phyloP scores from a whole-genome alignment of 1,140 invertebrate species.

The Thalassaphorura encarpata region DNA sequence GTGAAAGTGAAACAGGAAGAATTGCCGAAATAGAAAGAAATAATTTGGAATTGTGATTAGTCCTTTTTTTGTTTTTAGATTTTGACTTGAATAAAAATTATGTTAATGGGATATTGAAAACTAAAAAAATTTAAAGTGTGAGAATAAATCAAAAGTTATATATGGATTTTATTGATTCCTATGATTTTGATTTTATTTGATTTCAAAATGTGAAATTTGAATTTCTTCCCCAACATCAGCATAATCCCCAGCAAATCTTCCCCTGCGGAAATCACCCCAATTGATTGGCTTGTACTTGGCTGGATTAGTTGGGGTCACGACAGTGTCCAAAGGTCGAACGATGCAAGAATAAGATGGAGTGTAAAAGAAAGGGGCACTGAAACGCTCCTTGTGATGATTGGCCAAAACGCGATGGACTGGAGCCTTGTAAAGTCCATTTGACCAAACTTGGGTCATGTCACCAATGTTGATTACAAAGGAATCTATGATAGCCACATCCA shows the following conservation, averaged over 20 bases:
- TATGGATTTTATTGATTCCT: too few relatives aligned
- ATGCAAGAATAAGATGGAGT: slow-evolving; percentile 7
- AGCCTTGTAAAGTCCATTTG: slow-evolving; percentile 20
- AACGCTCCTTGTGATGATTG: slow-evolving; percentile 5
- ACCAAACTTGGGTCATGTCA: slow-evolving; percentile 26
- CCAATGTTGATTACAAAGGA: slow-evolving; percentile 26
- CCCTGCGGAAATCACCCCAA: slow-evolving; percentile 19
- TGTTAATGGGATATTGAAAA: too few relatives aligned
- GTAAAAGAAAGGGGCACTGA: slow-evolving; percentile 19
- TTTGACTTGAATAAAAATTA: too few relatives aligned
- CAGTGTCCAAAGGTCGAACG: slow-evolving; percentile 12
- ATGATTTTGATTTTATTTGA: slow-evolving; percentile 8
- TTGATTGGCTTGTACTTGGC: slow-evolving; percentile 10
- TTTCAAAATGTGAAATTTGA: slow-evolving; percentile 18
- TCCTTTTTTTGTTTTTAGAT: too few relatives aligned
- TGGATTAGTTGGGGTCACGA: background rate
- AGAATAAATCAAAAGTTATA: too few relatives aligned
- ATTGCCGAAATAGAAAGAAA: too few relatives aligned
- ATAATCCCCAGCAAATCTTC: slow-evolving; percentile 16
- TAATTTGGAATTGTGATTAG: too few relatives aligned
- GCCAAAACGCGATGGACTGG: slow-evolving; percentile 22
- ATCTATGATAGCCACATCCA: slow-evolving; percentile 2
- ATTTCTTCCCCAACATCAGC: slow-evolving; percentile 24
- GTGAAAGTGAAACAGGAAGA: too few relatives aligned
- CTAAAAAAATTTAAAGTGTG: too few relatives aligned